Base-by-base conservation (phyloP, 2,113 vertebrate genomes). In the Daphoenositta chrysoptera region DNA sequence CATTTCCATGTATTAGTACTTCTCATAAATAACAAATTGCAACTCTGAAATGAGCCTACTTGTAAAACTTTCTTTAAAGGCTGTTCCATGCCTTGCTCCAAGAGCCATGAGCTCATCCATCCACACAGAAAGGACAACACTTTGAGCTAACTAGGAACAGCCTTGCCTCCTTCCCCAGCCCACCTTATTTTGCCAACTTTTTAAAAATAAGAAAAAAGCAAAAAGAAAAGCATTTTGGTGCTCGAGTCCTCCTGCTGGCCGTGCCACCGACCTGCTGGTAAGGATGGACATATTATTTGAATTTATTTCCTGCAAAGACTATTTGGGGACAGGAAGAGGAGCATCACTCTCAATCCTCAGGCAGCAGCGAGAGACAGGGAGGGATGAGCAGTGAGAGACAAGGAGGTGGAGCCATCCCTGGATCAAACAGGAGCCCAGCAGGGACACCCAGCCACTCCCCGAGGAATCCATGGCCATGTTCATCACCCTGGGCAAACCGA, bases 351-450 rank as follows among this genome's bases (percentile, higher is more conserved):
- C 45, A 33, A 1, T 42, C 57, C 51, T 79, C 45, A 22, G 26
- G 58, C 28, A 89, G 71, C 39, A 44, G 2, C 7, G 22, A 47
- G 40, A 80, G n/a, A 37, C 42, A 56, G 30, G 45, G 31, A 89
- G 15, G 75, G 21, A 64, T 3, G 7, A 72, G 50, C 47, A 69
- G 20, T 3, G 53, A 61, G 47, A 45, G n/a, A 44, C 27, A 30
- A 0, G 11, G 78, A 66, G 2, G 1, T 7, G 35, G 2, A 66
- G 53, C 16, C 61, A 82, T 0, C 17, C 39, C 42, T 79, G 47
- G 44, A 58, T 70, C n/a, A 45, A 87, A 26, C 12, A n/a, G 70
- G 35, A 70, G 64, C 22, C 50, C 84, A 81, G 65, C 40, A 83
- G n/a, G 76, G 39, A 39, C 47, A 48, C 9, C 10, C 19, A 37